A percentile compares a stretch with the other conserved stretches of the same genome.
Conservation (phyloP, 2,113 vertebrate species). For the Agelaius phoeniceus region DNA sequence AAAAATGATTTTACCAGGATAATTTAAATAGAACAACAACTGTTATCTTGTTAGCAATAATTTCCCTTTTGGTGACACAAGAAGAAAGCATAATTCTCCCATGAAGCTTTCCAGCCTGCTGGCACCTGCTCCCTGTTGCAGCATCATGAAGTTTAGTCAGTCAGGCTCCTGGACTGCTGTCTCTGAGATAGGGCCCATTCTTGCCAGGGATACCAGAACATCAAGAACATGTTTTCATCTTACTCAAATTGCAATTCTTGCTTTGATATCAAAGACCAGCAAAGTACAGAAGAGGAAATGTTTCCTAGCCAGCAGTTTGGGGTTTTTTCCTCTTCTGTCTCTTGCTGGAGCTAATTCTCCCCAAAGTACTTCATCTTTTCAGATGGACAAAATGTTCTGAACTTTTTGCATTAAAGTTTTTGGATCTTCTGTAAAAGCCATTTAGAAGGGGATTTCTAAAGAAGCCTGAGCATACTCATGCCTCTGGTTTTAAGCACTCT, state of each 20-base stretch:
- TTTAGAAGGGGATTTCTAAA: background rate
- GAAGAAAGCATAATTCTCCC: slow-evolving; percentile 6
- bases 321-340: background rate
- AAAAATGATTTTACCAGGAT: slow-evolving; percentile 19
- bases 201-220: slow-evolving; percentile 2
- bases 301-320: background rate
- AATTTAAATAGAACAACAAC: slow-evolving; percentile 62
- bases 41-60: slow-evolving; percentile 49
- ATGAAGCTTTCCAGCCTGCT: background rate
- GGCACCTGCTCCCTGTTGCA: background rate
- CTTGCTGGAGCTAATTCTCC: background rate
- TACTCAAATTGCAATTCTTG: background rate
- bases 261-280: background rate
- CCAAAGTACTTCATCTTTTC: background rate
- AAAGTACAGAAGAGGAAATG: background rate
- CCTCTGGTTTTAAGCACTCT: background rate
- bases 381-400: slow-evolving; percentile 14
- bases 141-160: background rate
- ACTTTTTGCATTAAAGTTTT: background rate
- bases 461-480: background rate
- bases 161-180: background rate
- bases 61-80: slow-evolving; percentile 37
- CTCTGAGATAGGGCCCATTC: background rate
- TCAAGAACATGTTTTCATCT: background rate
- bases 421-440: background rate